Percentiles rank a stretch among this genome's conserved stretches.
Evolutionary conservation across 2,888 invertebrate genomes (phyloP).

Genomic region (Druceiella hillmani): DNA sequence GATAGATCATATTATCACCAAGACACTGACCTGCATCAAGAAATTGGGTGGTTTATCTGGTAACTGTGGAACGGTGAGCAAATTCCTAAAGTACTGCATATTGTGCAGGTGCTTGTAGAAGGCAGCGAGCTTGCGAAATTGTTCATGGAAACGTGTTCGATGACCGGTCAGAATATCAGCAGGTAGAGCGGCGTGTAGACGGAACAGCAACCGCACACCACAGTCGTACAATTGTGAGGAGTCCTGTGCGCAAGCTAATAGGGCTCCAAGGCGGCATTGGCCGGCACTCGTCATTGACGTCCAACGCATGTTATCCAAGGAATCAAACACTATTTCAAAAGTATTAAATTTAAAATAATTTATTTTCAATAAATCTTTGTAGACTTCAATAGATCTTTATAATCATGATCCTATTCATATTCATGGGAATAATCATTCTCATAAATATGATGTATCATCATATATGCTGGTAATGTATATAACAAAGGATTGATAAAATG

Average conservation of each 20-base stretch:
- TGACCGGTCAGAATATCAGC: conserved; percentile 89
- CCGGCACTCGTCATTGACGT: conserved; percentile 97
- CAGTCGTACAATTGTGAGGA: conserved; percentile 96
- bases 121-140: conserved; percentile 80
- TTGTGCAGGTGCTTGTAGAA: conserved; percentile 93
- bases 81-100: conserved; percentile 94
- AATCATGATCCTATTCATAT: too few relatives aligned
- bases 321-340: conserved; percentile 96
- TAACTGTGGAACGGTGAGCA: conserved; percentile 87
- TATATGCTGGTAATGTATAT: too few relatives aligned
- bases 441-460: too few relatives aligned
- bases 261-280: conserved; percentile 92
- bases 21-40: conserved; percentile 55
- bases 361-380: too few relatives aligned
- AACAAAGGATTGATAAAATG: too few relatives aligned
- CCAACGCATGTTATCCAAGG: conserved; percentile 87
- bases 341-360: too few relatives aligned
- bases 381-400: too few relatives aligned
- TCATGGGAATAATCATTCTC: too few relatives aligned
- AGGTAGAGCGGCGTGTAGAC: conserved; percentile 85
- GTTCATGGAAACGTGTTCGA: conserved; percentile 77
- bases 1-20: background rate
- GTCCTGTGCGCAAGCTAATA: conserved; percentile 94
- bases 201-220: conserved; percentile 93
- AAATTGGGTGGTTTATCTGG: conserved; percentile 96